Base-by-base conservation (phyloP, 2,797 vertebrate genomes). In the Micropoecilia bifurca region DNA sequence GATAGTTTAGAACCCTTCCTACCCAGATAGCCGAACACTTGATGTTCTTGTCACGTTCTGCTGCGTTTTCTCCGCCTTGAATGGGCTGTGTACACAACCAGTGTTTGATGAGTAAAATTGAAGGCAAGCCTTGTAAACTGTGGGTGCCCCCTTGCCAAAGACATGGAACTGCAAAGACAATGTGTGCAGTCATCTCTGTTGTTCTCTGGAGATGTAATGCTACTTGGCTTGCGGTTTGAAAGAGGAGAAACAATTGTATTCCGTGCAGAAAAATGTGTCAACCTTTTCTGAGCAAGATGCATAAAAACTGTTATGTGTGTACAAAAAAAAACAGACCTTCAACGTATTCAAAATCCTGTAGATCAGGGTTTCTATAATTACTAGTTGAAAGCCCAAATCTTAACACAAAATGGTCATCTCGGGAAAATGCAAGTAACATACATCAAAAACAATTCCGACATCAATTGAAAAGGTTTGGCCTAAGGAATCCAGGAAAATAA, bases 71-170 rank as follows among this genome's bases (percentile, higher is more conserved):
- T 87, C 91, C 87, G 92, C 88, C 92, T 95, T 94, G 90, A 95
- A 95, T 92, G 94, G 92, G 93, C 94, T 95, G 91, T 95, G 94
- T 95, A 95, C 94, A 95, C 94, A 96, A 90, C 89, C 92, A 93
- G 95, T 96, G 95, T 96, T 96, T 96, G 95, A 95, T 90, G 94
- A 96, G 95, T 93, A 95, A 96, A 96, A 96, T 95, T 96, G 95
- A 96, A 96, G 93, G 93, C 94, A 91, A 85, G 91, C 85, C 93
- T 95, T 95, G 95, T 96, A 96, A 95, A 96, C 95, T 94, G 91
- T 93, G 89, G 81, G 87, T 87, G 93, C 92, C 94, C 90, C 89
- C 85, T 93, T 91, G 93, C 92, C 92, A 95, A 95, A 94, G 94
- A 95, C 95, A 91, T 91, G 87, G 90, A 90, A 91, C 82, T 75